These are phyloP conservation scores for Diploptera punctata DNA, from an alignment of 2,888 invertebrate species.

Conservation along the genomic window DNA sequence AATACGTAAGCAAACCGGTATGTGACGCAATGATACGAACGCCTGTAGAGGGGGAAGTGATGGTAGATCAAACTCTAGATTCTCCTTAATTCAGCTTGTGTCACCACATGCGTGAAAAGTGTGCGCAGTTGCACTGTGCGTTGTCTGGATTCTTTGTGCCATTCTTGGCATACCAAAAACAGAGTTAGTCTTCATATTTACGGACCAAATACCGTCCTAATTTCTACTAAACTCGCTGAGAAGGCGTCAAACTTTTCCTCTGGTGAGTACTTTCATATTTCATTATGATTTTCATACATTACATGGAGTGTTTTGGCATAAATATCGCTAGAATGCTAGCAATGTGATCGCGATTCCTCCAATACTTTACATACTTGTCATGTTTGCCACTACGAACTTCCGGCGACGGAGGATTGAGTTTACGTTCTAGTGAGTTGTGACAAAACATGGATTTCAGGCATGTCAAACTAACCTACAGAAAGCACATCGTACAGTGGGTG, in stretches of 20 bases:
- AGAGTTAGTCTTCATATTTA: conserved; percentile 62
- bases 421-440: conserved; percentile 34
- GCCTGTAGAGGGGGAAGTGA: conserved; percentile 25
- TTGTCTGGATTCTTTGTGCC: conserved; percentile 97
- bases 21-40: conserved; percentile 8
- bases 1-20: conserved; percentile 33
- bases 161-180: conserved; percentile 92
- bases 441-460: conserved; percentile 38
- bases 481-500: conserved; percentile 38
- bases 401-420: conserved; percentile 46
- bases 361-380: conserved; percentile 81
- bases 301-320: conserved; percentile 40
- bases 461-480: conserved; percentile 31
- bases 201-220: conserved; percentile 72
- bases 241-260: conserved; percentile 69
- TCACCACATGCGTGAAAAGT: conserved; percentile 80
- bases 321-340: conserved; percentile 68
- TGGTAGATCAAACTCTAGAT: conserved; percentile 48
- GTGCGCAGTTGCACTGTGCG: conserved; percentile 86
- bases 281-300: conserved; percentile 39
- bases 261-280: conserved; percentile 78
- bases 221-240: conserved; percentile 66
- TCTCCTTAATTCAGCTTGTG: conserved; percentile 64
- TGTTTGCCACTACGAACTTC: conserved; percentile 55
- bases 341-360: conserved; percentile 76